Percentiles rank a stretch among this genome's conserved stretches.
These are phyloP conservation scores for Oceanodroma tethys DNA, from an alignment of 2,113 vertebrate genomes.

Conservation along the genomic window DNA sequence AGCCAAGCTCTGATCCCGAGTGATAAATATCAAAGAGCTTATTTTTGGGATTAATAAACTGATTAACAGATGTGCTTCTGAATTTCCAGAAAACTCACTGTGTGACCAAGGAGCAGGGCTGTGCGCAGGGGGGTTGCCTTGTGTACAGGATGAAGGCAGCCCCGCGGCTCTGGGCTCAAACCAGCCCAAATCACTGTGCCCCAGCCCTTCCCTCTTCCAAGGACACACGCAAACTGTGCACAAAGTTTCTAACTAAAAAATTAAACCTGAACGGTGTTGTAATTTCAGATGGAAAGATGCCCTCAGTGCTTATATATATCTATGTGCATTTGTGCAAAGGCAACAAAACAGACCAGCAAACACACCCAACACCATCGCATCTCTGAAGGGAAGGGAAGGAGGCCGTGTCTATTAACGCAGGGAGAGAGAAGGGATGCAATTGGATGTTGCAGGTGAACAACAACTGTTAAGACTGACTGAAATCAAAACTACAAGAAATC, in stretches of 20 bases:
- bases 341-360: neutral
- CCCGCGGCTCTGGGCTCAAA: neutral
- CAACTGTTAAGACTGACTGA: neutral
- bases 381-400: neutral
- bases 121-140: fast-evolving
- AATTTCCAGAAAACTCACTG: neutral
- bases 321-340: neutral
- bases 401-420: neutral
- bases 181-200: neutral
- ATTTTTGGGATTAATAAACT: neutral
- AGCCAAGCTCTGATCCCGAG: neutral
- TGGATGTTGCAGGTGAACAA: neutral
- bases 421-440: neutral
- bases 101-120: neutral
- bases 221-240: fast-evolving
- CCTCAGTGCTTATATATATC: no score
- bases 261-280: neutral
- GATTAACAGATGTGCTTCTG: neutral
- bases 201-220: neutral
- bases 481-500: neutral
- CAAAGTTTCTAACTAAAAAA: neutral
- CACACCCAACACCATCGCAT: fast-evolving
- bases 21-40: neutral
- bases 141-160: neutral
- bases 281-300: neutral